phyloP scores from a whole-genome alignment of 2,888 invertebrate species.

The Trichogramma evanescens region DNA sequence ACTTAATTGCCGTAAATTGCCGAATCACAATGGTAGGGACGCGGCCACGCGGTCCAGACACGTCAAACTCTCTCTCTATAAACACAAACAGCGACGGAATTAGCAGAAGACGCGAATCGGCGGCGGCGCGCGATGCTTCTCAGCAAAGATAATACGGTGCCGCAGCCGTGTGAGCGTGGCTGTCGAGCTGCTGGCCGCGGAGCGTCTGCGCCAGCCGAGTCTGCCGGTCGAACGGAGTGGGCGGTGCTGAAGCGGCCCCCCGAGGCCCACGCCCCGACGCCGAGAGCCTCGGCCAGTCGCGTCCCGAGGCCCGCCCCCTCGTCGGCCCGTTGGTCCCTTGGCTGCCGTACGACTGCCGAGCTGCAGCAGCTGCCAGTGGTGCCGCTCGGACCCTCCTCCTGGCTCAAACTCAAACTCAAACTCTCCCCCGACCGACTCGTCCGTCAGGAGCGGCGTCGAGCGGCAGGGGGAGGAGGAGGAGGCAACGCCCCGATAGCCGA shows the following conservation, averaged over 20 bases:
- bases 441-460: not conserved
- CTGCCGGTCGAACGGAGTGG: conserved; percentile 34
- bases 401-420: too few relatives aligned
- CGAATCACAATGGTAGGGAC: too few relatives aligned
- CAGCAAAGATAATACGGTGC: too few relatives aligned
- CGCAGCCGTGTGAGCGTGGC: too few relatives aligned
- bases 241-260: conserved; percentile 31
- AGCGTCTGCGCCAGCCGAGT: conserved; percentile 38
- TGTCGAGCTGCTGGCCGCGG: conserved; percentile 45
- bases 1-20: too few relatives aligned
- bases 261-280: conserved; percentile 5
- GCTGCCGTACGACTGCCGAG: not conserved
- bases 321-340: conserved; percentile 5
- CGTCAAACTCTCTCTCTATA: too few relatives aligned
- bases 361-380: conserved; percentile 5
- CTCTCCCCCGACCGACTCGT: too few relatives aligned
- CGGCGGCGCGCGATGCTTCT: too few relatives aligned
- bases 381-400: conserved; percentile 14
- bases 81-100: too few relatives aligned
- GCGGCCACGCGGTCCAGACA: too few relatives aligned
- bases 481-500: conserved; percentile 15
- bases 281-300: conserved; percentile 25
- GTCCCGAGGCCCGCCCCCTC: not conserved
- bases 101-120: not conserved
- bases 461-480: conserved; percentile 12